These are phyloP conservation scores for Aramus guarauna DNA, from an alignment of 2,113 vertebrate genomes.

Conservation along the genomic window DNA sequence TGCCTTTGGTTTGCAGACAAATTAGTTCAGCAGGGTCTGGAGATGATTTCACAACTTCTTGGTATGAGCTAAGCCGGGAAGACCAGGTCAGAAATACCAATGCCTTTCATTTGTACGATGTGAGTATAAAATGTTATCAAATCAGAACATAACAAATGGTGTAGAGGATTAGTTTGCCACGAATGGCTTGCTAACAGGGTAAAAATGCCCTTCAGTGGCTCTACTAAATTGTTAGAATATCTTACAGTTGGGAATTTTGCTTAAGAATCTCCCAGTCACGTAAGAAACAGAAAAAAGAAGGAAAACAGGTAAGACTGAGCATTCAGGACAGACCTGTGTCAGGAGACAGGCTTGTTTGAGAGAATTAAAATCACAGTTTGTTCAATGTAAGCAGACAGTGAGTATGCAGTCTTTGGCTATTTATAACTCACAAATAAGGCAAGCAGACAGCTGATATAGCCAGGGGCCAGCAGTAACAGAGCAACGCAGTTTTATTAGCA, in stretches of 20 bases:
- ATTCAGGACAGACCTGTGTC: neutral
- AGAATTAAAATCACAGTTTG: conserved; percentile 36
- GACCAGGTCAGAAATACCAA: neutral
- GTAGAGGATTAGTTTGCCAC: neutral
- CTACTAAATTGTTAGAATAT: neutral
- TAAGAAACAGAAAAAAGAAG: neutral
- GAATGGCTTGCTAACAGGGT: neutral
- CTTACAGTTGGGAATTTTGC: neutral
- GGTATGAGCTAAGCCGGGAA: neutral
- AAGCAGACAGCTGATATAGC: conserved; percentile 54
- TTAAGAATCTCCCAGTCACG: neutral
- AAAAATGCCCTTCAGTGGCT: neutral
- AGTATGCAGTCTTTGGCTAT: conserved; percentile 52
- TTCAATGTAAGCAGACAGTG: conserved; percentile 39
- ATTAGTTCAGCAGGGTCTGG: neutral
- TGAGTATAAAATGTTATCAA: neutral
- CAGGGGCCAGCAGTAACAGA: conserved; percentile 42
- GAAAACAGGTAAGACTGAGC: neutral
- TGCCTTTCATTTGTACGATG: neutral
- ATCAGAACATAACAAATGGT: neutral
- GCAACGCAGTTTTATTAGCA: conserved; percentile 40
- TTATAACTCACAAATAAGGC: conserved; percentile 65
- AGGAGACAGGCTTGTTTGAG: conserved; percentile 45
- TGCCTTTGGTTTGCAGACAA: neutral
- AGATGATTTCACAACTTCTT: neutral